These are phyloP conservation scores for Drymodes brunneopygia DNA, from an alignment of 2,113 vertebrate species.

Conservation along the genomic window DNA sequence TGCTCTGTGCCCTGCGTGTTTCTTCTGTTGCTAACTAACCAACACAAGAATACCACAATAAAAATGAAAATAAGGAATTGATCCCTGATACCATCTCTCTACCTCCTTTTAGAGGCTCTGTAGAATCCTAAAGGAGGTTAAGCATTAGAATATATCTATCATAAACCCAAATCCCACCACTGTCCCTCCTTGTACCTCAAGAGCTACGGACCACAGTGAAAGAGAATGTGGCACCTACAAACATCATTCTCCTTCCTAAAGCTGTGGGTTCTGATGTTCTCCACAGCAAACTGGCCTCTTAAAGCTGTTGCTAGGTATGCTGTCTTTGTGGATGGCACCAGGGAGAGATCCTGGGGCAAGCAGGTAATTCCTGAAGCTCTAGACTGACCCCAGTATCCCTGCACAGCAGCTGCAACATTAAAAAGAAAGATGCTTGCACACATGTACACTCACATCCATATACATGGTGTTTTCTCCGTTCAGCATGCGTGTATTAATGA, in stretches of 20 bases:
- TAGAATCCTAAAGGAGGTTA: neutral
- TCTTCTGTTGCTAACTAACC: no score
- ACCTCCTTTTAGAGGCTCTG: neutral
- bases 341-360: neutral
- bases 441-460: fast-evolving
- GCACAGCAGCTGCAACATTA: neutral
- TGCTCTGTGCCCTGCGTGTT: no score
- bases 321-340: neutral
- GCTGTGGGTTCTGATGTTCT: neutral
- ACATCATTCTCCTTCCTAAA: neutral
- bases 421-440: neutral
- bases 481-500: neutral
- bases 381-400: neutral
- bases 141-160: neutral
- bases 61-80: neutral
- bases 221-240: neutral
- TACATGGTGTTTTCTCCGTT: neutral
- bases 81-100: neutral
- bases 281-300: neutral
- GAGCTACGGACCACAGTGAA: neutral
- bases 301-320: neutral
- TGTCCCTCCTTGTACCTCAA: neutral
- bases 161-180: neutral
- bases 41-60: neutral
- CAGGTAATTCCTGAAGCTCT: neutral